Evolutionary conservation across 2,888 invertebrate species (phyloP).

Genomic region (Tiphia femorata): DNA sequence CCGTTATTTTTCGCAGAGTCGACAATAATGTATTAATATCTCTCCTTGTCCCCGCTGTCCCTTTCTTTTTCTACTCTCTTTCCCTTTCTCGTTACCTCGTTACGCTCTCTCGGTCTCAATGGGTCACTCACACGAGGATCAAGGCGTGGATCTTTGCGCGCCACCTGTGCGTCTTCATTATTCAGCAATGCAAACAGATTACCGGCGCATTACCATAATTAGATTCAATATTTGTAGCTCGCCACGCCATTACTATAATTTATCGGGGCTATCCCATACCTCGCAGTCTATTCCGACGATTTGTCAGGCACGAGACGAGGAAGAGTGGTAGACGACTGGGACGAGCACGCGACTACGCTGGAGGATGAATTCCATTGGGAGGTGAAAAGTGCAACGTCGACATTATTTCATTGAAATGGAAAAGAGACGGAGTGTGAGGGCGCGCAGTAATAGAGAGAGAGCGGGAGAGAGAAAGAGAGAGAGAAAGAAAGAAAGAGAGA

Average conservation of each 20-base stretch:
- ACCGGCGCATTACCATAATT: constrained; percentile 62
- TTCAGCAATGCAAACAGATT: constrained; percentile 61
- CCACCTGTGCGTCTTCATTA: constrained; percentile 61
- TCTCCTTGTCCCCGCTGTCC: constrained; percentile 14
- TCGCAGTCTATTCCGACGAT: constrained; percentile 28
- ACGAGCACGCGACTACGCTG: too few relatives aligned
- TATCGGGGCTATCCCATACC: constrained; percentile 39
- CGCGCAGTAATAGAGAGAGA: too few relatives aligned
- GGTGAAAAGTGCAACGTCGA: too few relatives aligned
- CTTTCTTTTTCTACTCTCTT: constrained; percentile 27
- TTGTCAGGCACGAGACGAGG: constrained; percentile 27
- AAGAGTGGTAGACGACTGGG: background rate
- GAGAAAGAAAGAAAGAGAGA: background rate
- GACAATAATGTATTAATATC: too few relatives aligned
- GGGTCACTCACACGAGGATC: constrained; percentile 50
- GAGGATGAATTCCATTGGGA: too few relatives aligned
- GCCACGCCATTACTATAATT: constrained; percentile 58
- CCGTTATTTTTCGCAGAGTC: too few relatives aligned
- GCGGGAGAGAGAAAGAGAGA: background rate
- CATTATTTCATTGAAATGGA: too few relatives aligned
- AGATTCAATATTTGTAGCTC: constrained; percentile 64
- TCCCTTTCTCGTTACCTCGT: constrained; percentile 7
- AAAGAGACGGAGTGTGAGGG: too few relatives aligned
- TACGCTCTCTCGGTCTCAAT: constrained; percentile 36
- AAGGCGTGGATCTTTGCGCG: constrained; percentile 52